Evolutionary conservation across 2,888 invertebrate genomes (phyloP), one percentile per base, ranked within the genome.

Genomic region (Vandiemenella viatica): DNA sequence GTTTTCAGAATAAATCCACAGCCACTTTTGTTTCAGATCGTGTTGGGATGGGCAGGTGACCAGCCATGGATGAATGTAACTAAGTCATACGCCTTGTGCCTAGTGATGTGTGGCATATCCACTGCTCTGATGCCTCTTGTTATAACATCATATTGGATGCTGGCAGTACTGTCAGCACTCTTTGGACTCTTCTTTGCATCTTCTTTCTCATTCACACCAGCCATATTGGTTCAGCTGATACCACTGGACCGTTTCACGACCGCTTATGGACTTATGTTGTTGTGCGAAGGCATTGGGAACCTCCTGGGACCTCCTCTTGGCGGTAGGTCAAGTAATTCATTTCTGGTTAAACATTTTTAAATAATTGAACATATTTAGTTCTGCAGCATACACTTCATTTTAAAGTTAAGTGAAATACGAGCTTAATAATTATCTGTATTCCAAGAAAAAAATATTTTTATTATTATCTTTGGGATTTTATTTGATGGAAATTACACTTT

Each of bases 161-260:
- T 79, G 40, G 69, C 69, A 23, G 60, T 62, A 55, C 67, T 69
- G 15, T 74, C 69, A 40, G 77, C 79, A 0, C 68, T 80, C 1
- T 95, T 91, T 67, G 95, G 95, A 8, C 73, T 93, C 55, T 84
- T 88, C 56, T 90, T 93, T 63, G 89, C 90, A 44, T 92, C 90
- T 56, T 89, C 84, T 52, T 93, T 90, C 65, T 84, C 90, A 1
- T 83, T 93, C 57, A 91, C 91, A 0, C 89, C 91, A 0, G 85
- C 89, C 60, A 80, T 96, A 58, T 69, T 93, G 56, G 89, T 91
- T 41, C 83, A 88, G 61, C 69, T 93, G 59, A 84, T 93, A 26
- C 88, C 91, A 4, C 67, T 95, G 62, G 90, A 92, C 62, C 79
- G 87, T 56, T 92, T 96, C 63, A 91, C 93, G 4, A 82, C 83